phyloP scores from a whole-genome alignment of 2,113 vertebrate genomes.

The Perca schrenkii region DNA sequence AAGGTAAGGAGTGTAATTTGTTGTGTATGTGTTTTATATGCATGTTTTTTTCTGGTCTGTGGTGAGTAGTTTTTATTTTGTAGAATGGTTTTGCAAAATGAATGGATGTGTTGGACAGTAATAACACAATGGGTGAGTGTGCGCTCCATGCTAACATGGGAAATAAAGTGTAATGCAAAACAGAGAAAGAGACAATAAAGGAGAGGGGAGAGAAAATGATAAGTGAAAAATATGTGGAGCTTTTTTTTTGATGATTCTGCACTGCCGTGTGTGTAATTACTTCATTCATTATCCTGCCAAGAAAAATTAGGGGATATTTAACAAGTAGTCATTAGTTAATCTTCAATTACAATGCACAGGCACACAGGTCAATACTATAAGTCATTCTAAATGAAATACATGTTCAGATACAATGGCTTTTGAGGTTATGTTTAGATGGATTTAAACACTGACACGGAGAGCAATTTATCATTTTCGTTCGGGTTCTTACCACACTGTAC shows the following conservation, averaged over 20 bases:
- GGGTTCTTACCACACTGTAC: neutral
- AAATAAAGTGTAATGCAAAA: conserved; percentile 23
- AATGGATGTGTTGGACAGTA: conserved; percentile 5
- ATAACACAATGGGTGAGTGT: neutral
- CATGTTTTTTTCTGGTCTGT: neutral
- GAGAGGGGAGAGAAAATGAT: conserved; percentile 35
- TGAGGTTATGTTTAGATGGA: conserved; percentile 25
- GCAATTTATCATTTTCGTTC: conserved; percentile 54
- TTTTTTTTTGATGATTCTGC: conserved; percentile 74
- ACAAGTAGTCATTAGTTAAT: conserved; percentile 81
- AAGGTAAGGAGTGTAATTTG: neutral
- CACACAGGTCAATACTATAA: conserved; percentile 77
- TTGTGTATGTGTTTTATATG: neutral
- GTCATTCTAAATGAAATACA: conserved; percentile 73
- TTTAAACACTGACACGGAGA: conserved; percentile 36
- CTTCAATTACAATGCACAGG: conserved; percentile 73
- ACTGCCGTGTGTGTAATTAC: conserved; percentile 75
- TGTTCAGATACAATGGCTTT: conserved; percentile 58
- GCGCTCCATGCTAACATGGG: neutral
- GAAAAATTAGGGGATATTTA: conserved; percentile 73
- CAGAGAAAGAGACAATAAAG: conserved; percentile 20
- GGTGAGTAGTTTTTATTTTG: conserved; percentile 2
- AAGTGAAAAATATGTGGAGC: conserved; percentile 48
- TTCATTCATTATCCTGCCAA: conserved; percentile 80
- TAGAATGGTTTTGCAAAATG: neutral